Evolutionary conservation across 2,888 invertebrate genomes (phyloP), one percentile per base, ranked within the genome.

Genomic region (Rhamphomyia laevipes): DNA sequence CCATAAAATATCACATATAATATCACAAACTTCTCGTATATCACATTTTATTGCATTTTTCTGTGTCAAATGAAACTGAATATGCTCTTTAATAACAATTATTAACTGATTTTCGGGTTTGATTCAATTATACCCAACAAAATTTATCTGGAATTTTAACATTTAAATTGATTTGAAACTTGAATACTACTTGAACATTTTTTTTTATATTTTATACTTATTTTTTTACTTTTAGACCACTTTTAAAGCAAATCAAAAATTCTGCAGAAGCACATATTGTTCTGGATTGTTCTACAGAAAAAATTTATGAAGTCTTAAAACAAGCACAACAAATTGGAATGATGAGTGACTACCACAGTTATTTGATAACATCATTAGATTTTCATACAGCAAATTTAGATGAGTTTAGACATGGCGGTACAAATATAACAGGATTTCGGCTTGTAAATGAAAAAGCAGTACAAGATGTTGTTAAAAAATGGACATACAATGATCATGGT

Each of bases 281-380:
- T 7, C 73, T 93, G 48, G 93, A 93, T 70, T 93, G 92, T 62
- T 82, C 86, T 16, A 87, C 86, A 0, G 88, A 90, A 51, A 81
- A 86, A 63, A 86, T 92, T 56, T 80, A 86, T 62, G 83, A 86
- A 59, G 87, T 93, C 18, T 72, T 93, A 50, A 91, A 91, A 63
- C 92, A 94, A 71, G 93, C 93, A 11, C 90, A 93, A 70, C 92
- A 93, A 74, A 88, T 95, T 57, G 94, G 94, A 55, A 90, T 95
- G 89, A 92, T 95, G 87, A 92, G 91, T 55, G 90, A 91, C 66
- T 88, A 92, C 66, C 92, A 93, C 70, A 91, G 91, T 71, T 95
- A 91, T 66, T 79, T 95, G 60, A 86, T 94, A 57, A 93, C 93
- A 1, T 90, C 92, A 4, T 70, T 95, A 74, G 94, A 94, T 70